Conservation (phyloP, 1,140 invertebrate species). For the Teleogryllus occipitalis region DNA sequence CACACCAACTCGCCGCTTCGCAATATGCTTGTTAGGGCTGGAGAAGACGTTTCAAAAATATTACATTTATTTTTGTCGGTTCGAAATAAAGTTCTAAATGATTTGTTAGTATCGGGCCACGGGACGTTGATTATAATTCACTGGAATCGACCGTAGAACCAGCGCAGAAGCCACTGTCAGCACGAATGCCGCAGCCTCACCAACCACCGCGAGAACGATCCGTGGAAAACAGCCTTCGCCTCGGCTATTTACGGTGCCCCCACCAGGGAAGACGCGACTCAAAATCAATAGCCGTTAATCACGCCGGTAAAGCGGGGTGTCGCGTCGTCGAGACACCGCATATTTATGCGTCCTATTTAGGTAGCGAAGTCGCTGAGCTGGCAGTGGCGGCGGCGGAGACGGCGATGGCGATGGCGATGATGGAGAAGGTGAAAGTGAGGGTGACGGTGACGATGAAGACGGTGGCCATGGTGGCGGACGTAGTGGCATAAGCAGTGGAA, state of each 20-base stretch:
- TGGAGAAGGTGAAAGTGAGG: too few species aligned
- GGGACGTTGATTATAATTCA: neutral
- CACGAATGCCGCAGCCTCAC: neutral
- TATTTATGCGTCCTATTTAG: neutral
- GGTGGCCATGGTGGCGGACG: too few species aligned
- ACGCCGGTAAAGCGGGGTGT: neutral
- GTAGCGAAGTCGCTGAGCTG: neutral
- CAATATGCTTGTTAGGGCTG: neutral
- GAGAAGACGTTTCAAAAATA: neutral
- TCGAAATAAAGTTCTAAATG: neutral
- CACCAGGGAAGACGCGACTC: neutral
- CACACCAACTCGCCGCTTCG: neutral
- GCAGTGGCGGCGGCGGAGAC: too few species aligned
- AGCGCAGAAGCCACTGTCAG: neutral
- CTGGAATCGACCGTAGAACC: neutral
- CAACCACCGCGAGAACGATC: too few species aligned
- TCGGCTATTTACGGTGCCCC: neutral
- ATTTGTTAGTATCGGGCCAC: neutral
- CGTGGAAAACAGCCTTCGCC: neutral
- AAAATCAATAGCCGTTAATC: conserved; percentile 1
- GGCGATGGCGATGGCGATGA: too few species aligned
- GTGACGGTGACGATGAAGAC: too few species aligned
- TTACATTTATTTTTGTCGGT: neutral
- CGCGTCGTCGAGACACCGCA: neutral
- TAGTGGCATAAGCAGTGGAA: too few species aligned